Evolutionary conservation across 2,888 invertebrate species (phyloP).

Genomic region (Pantelozetes paolii): DNA sequence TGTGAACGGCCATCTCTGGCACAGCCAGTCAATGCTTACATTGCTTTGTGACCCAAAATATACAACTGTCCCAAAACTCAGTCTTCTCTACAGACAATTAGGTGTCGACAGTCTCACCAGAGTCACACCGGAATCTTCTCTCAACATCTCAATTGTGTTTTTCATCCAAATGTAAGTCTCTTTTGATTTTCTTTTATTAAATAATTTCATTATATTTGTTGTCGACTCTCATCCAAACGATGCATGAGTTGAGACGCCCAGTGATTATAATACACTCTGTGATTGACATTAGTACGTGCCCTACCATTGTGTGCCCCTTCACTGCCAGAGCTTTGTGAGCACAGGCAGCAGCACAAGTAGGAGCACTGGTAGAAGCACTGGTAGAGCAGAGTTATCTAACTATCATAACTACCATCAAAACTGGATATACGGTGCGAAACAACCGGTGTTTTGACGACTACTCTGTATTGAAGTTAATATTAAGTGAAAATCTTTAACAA

Average conservation of each 20-base stretch:
- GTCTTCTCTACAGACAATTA: constrained; percentile 14
- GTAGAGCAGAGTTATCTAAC: neutral
- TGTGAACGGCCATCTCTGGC: constrained; percentile 19
- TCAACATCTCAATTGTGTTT: neutral
- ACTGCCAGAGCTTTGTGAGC: neutral
- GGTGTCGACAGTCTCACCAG: constrained; percentile 19
- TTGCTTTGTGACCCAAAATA: constrained; percentile 32
- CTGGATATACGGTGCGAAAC: constrained; percentile 19
- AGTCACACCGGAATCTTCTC: neutral
- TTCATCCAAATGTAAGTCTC: constrained; percentile 9
- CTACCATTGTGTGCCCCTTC: constrained; percentile 6
- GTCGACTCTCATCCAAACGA: neutral
- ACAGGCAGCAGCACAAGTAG: neutral
- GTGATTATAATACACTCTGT: constrained; percentile 20
- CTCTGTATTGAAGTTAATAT: too few relatives aligned
- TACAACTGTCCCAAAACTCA: constrained; percentile 16
- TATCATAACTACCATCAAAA: neutral
- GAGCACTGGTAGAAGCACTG: neutral
- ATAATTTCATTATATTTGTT: neutral
- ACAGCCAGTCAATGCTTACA: neutral
- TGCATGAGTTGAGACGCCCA: constrained; percentile 34
- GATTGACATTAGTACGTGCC: constrained; percentile 29
- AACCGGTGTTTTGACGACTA: neutral
- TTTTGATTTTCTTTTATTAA: neutral
- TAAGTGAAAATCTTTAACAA: too few relatives aligned